These are phyloP conservation scores for Atrichornis clamosus DNA, from an alignment of 2,113 vertebrate species.

Conservation along the genomic window DNA sequence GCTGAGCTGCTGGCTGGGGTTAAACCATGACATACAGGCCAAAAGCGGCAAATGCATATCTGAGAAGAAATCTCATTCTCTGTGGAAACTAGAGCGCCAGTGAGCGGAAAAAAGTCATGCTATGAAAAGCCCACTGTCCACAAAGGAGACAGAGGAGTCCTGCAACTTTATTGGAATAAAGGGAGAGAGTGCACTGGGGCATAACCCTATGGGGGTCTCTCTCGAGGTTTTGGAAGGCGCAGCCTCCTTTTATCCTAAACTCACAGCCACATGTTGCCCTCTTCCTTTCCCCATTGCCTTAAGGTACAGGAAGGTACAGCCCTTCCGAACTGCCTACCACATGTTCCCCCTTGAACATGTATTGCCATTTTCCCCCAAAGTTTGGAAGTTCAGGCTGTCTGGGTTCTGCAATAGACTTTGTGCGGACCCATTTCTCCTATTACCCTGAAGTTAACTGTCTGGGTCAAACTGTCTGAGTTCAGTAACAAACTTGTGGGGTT, in stretches of 20 bases:
- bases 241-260: not conserved
- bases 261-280: accelerated
- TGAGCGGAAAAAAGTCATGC: not conserved
- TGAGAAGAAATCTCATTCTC: not conserved
- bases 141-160: not conserved
- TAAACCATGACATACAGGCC: not conserved
- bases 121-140: not conserved
- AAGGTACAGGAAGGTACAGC: not conserved
- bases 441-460: not conserved
- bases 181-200: not conserved
- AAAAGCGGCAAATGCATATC: not conserved
- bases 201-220: not conserved
- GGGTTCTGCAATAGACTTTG: not conserved
- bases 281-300: not conserved
- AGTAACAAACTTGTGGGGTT: not conserved
- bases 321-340: not conserved
- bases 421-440: not conserved
- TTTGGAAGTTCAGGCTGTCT: not conserved
- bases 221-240: not conserved
- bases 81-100: not conserved
- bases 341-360: not conserved
- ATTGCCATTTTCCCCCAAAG: accelerated
- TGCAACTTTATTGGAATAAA: not conserved
- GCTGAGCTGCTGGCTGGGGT: not conserved
- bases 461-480: not conserved